These are phyloP conservation scores for Tanypteryx hageni DNA, from an alignment of 2,888 invertebrate species.

Conservation along the genomic window DNA sequence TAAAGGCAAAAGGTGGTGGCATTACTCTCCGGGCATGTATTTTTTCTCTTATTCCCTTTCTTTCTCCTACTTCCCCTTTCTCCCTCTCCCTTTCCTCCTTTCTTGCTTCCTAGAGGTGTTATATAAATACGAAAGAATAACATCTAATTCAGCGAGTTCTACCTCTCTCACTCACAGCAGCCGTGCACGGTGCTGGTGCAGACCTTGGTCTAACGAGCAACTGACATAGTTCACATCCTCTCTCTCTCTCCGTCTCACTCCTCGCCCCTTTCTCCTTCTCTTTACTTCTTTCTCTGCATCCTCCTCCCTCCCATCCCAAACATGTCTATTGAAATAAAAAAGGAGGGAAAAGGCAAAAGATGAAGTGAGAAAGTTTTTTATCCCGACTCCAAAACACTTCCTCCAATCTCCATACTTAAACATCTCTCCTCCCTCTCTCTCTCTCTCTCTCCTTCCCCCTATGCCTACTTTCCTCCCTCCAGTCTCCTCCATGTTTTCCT, in stretches of 20 bases:
- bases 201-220: constrained; percentile 24
- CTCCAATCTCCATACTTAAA: constrained; percentile 4
- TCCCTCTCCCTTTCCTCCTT: background rate
- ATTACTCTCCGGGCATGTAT: background rate
- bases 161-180: background rate
- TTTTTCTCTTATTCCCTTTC: background rate
- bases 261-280: background rate
- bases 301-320: background rate
- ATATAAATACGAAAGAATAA: constrained; percentile 32
- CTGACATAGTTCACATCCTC: background rate
- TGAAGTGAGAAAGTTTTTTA: background rate
- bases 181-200: background rate
- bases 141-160: background rate
- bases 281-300: background rate
- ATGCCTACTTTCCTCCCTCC: background rate
- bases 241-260: background rate
- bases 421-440: background rate
- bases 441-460: background rate
- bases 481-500: background rate
- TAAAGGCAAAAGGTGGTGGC: constrained; percentile 57
- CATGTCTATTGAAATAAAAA: background rate
- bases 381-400: constrained; percentile 19
- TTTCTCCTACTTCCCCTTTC: background rate
- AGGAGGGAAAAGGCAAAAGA: background rate
- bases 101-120: background rate